Evolutionary conservation across 2,888 invertebrate species (phyloP).

Genomic region (Chymomyza amoena): DNA sequence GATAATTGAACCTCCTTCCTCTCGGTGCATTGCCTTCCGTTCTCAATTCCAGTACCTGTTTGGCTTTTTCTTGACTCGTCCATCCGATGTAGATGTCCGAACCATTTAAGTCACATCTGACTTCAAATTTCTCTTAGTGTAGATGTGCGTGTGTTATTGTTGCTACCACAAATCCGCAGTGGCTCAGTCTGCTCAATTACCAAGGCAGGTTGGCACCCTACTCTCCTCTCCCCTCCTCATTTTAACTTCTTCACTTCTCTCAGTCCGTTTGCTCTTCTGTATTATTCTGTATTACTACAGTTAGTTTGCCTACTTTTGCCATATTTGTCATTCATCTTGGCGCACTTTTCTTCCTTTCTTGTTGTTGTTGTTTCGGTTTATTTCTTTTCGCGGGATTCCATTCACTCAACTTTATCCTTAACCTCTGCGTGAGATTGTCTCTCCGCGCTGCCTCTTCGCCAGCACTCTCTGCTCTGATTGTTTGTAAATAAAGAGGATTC

Average conservation of each 20-base stretch:
- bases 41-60: too few relatives aligned
- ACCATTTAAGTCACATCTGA: too few relatives aligned
- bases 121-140: neutral
- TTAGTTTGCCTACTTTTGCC: neutral
- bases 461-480: constrained; percentile 29
- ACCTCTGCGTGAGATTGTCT: neutral
- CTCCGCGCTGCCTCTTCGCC: neutral
- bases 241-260: neutral
- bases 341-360: neutral
- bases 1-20: too few relatives aligned
- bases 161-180: neutral
- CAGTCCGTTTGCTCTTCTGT: neutral
- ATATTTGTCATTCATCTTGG: constrained; percentile 1
- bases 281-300: neutral
- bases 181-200: constrained; percentile 1
- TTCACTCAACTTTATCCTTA: neutral
- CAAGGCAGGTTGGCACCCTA: neutral
- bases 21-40: too few relatives aligned
- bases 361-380: neutral
- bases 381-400: neutral
- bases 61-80: too few relatives aligned
- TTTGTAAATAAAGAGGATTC: constrained; percentile 35
- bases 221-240: too few relatives aligned
- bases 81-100: too few relatives aligned
- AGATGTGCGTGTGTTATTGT: neutral